Evolutionary conservation across 2,113 vertebrate species (phyloP).

Genomic region (Chaetura pelagica): DNA sequence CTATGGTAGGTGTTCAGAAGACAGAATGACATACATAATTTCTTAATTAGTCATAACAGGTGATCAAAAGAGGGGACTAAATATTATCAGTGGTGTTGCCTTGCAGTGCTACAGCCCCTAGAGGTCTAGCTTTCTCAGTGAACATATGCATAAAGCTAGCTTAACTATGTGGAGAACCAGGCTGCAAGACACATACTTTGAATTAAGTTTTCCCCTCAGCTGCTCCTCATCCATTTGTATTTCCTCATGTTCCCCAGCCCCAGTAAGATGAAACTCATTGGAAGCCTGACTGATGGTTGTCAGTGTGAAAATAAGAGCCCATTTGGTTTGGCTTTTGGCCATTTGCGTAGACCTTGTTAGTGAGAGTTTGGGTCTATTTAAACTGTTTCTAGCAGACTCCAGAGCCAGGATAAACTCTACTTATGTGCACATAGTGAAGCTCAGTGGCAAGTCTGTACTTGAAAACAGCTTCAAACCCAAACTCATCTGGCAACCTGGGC

Average conservation of each 20-base stretch:
- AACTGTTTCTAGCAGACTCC: neutral
- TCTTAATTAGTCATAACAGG: too few species aligned
- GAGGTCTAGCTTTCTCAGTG: neutral
- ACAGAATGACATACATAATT: too few species aligned
- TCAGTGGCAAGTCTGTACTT: neutral
- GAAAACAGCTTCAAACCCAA: conserved; percentile 8
- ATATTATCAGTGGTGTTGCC: neutral
- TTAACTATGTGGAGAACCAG: neutral
- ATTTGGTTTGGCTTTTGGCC: neutral
- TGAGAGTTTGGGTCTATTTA: neutral
- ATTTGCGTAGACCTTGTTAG: neutral
- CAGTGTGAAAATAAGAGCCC: neutral
- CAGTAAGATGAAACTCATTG: rapidly evolving
- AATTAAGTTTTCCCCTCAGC: neutral
- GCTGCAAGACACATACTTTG: neutral
- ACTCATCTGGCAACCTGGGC: neutral
- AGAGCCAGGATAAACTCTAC: neutral
- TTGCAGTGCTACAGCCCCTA: neutral
- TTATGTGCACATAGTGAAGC: neutral
- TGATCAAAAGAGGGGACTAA: too few species aligned
- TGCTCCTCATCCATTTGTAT: neutral
- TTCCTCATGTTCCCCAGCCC: neutral
- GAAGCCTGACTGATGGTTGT: neutral
- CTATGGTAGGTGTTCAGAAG: too few species aligned
- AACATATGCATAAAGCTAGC: rapidly evolving